A percentile compares a stretch with the other conserved stretches of the same genome.
Conservation (phyloP, 2,888 invertebrate genomes). For the Apomyelois bistriatella region DNA sequence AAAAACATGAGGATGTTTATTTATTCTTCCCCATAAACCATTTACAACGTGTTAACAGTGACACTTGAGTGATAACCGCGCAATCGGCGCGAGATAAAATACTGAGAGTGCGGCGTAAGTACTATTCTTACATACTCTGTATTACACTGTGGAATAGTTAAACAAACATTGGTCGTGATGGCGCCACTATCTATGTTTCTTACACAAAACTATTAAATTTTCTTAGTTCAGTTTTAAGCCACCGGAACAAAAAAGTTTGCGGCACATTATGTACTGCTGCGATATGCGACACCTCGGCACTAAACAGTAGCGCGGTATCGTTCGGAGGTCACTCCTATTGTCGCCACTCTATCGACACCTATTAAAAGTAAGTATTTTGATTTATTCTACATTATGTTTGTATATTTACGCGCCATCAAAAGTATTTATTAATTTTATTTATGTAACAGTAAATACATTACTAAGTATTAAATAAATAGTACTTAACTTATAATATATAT, state of each 20-base stretch:
- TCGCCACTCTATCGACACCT: neutral
- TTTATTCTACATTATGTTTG: neutral
- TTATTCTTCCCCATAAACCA: neutral
- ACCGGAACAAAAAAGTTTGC: no score
- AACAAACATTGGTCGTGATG: no score
- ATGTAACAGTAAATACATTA: no score
- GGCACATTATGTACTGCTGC: neutral
- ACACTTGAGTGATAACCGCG: conserved; percentile 28
- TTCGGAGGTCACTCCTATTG: neutral
- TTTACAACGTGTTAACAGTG: conserved; percentile 16
- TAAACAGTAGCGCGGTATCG: no score
- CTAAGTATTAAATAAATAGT: no score
- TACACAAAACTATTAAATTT: no score
- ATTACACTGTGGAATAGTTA: neutral
- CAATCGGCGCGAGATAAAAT: conserved; percentile 23
- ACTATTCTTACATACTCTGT: neutral
- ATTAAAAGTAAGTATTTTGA: neutral
- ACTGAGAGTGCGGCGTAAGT: conserved; percentile 14
- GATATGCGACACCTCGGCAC: neutral
- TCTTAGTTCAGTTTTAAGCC: no score
- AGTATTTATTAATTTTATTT: neutral
- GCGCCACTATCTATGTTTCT: no score
- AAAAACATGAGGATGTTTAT: no score
- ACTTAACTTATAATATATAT: no score
- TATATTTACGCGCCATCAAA: neutral